Conservation (phyloP, 2,888 invertebrate genomes). For the Creontiades dilutus region DNA sequence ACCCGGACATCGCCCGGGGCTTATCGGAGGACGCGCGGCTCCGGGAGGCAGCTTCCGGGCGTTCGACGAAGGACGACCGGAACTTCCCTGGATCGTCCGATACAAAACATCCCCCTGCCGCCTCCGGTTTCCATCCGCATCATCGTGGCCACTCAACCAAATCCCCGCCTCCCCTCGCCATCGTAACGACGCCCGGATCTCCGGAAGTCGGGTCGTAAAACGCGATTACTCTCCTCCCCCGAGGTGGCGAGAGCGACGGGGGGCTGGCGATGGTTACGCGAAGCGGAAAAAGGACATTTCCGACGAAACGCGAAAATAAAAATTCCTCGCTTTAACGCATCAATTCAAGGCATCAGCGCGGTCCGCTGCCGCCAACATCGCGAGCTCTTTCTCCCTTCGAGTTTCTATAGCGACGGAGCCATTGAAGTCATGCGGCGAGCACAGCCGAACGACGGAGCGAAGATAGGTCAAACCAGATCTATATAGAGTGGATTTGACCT, state of each 20-base stretch:
- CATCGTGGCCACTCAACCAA: no score
- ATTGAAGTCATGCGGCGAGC: not conserved
- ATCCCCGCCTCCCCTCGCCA: not conserved
- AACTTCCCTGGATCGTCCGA: not conserved
- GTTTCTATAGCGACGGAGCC: slow-evolving; percentile 9
- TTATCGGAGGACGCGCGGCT: not conserved
- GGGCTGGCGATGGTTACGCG: not conserved
- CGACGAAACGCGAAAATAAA: slow-evolving; percentile 10
- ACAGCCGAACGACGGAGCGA: not conserved
- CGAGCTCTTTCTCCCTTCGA: not conserved
- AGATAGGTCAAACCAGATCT: not conserved
- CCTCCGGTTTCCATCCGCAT: no score
- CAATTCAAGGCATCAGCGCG: slow-evolving; percentile 20
- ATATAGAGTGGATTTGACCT: no score
- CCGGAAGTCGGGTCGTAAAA: slow-evolving; percentile 22
- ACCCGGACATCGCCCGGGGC: slow-evolving; percentile 5
- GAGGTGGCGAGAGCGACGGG: not conserved
- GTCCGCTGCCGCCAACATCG: not conserved
- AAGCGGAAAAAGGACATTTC: slow-evolving; percentile 30
- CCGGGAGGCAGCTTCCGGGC: not conserved
- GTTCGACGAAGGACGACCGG: not conserved
- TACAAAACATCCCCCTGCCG: not conserved
- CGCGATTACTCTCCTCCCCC: not conserved
- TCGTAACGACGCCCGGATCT: no score
- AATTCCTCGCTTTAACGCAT: slow-evolving; percentile 14